Conservation (phyloP, 2,888 invertebrate genomes). For the Drosophila suboccidentalis region DNA sequence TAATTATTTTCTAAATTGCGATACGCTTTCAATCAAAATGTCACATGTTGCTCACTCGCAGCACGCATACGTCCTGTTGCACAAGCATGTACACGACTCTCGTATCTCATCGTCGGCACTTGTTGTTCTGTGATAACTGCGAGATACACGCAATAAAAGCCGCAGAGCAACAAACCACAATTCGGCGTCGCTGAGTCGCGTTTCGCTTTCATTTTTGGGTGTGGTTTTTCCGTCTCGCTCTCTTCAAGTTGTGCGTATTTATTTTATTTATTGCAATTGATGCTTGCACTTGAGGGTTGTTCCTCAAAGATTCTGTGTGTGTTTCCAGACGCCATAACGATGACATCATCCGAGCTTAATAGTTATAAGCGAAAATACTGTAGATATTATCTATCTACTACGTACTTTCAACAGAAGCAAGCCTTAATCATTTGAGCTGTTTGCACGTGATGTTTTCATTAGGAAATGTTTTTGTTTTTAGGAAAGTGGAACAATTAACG, state of each 20-base stretch:
- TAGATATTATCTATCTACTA: constrained; percentile 13
- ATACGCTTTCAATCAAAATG: constrained; percentile 49
- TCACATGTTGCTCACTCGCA: constrained; percentile 29
- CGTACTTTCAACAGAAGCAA: constrained; percentile 7
- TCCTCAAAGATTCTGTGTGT: constrained; percentile 1
- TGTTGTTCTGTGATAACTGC: constrained; percentile 41
- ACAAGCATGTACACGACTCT: constrained; percentile 21
- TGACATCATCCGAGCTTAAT: constrained; percentile 32
- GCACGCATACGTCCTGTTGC: constrained; percentile 56
- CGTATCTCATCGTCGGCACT: constrained; percentile 15
- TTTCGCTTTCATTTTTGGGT: constrained; percentile 33
- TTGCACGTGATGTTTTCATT: constrained; percentile 38
- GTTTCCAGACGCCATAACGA: constrained; percentile 2
- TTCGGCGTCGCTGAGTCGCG: constrained; percentile 42
- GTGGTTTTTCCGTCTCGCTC: constrained; percentile 29
- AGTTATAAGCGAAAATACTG: constrained; percentile 2
- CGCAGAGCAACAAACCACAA: constrained; percentile 2
- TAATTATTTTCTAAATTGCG: constrained; percentile 44
- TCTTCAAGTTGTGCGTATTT: constrained; percentile 16
- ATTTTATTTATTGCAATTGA: constrained; percentile 42
- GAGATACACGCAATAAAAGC: constrained; percentile 1
- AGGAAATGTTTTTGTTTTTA: constrained; percentile 30
- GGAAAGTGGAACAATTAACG: constrained; percentile 32
- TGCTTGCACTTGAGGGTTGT: constrained; percentile 24
- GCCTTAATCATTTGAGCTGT: constrained; percentile 14